Evolutionary conservation across 2,888 invertebrate species (phyloP).

Genomic region (Drosophila bunnanda): DNA sequence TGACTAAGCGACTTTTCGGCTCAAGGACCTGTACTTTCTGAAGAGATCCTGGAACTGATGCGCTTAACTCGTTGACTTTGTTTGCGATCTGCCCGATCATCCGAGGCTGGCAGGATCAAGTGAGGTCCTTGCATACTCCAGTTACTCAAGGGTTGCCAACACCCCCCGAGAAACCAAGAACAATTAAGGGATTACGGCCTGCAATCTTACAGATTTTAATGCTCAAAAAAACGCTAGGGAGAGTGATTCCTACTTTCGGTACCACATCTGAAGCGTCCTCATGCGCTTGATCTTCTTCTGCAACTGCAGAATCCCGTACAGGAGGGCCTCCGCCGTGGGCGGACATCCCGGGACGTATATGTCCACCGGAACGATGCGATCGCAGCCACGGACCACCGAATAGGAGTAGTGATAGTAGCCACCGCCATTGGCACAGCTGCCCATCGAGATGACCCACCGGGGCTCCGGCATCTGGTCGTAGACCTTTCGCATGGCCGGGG

Average conservation of each 20-base stretch:
- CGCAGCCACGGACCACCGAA: slow-evolving; percentile 98
- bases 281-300: slow-evolving; percentile 99
- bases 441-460: slow-evolving; percentile 99
- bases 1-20: slow-evolving; percentile 38
- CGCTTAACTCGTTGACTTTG: slow-evolving; percentile 52
- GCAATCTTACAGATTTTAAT: slow-evolving; percentile 4
- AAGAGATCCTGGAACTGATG: slow-evolving; percentile 37
- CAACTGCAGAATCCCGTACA: slow-evolving; percentile 97
- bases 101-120: not conserved
- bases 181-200: not conserved
- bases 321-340: slow-evolving; percentile 97
- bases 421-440: slow-evolving; percentile 99
- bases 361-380: slow-evolving; percentile 98
- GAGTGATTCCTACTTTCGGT: slow-evolving; percentile 90
- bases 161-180: not conserved
- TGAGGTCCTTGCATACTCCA: slow-evolving; percentile 2
- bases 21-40: slow-evolving; percentile 4
- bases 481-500: slow-evolving; percentile 97
- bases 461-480: slow-evolving; percentile 99
- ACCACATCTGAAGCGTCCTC: slow-evolving; percentile 95
- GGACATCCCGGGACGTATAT: slow-evolving; percentile 99
- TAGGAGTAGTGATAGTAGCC: slow-evolving; percentile 99
- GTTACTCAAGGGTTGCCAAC: slow-evolving; percentile 4
- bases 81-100: slow-evolving; percentile 20
- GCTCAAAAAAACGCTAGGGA: not conserved